These are phyloP conservation scores for Sprattus sprattus DNA, from an alignment of 2,113 vertebrate species.

Conservation along the genomic window DNA sequence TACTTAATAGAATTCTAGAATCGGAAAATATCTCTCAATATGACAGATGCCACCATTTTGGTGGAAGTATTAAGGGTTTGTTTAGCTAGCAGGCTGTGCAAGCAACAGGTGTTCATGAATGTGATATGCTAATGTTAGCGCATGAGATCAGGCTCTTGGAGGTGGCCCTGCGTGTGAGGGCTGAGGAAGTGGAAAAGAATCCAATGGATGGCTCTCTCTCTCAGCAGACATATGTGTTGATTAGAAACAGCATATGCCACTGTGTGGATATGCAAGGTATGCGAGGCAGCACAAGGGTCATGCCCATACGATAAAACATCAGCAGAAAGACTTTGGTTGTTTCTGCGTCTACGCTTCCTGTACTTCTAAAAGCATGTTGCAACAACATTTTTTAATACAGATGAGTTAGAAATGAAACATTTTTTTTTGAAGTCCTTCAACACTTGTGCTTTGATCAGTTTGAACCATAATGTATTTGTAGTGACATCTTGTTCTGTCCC, in stretches of 20 bases:
- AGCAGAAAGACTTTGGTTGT: not conserved
- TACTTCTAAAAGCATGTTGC: not conserved
- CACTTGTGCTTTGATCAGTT: not conserved
- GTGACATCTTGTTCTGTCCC: constrained; percentile 13
- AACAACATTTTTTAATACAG: not conserved
- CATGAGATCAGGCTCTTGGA: constrained; percentile 7
- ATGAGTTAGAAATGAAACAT: not conserved
- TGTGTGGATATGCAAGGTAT: constrained; percentile 1
- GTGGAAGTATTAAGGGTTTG: constrained; percentile 19
- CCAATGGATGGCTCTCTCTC: constrained; percentile 22
- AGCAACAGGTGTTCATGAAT: constrained; percentile 38
- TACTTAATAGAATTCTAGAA: not conserved
- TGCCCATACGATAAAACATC: not conserved
- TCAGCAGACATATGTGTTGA: constrained; percentile 32
- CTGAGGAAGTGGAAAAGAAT: not conserved
- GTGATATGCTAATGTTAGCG: constrained; percentile 28
- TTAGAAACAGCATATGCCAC: constrained; percentile 27
- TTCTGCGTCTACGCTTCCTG: not conserved
- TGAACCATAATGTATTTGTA: not conserved
- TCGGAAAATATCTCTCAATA: constrained; percentile 12
- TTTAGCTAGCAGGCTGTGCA: constrained; percentile 1
- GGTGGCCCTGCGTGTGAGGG: constrained; percentile 12
- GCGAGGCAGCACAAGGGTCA: constrained; percentile 10
- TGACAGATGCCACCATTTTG: constrained; percentile 17
- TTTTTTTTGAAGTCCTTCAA: not conserved